Percentiles rank a stretch among this genome's conserved stretches.
These are phyloP conservation scores for Sarcoramphus papa DNA, from an alignment of 2,797 vertebrate species.

Conservation along the genomic window DNA sequence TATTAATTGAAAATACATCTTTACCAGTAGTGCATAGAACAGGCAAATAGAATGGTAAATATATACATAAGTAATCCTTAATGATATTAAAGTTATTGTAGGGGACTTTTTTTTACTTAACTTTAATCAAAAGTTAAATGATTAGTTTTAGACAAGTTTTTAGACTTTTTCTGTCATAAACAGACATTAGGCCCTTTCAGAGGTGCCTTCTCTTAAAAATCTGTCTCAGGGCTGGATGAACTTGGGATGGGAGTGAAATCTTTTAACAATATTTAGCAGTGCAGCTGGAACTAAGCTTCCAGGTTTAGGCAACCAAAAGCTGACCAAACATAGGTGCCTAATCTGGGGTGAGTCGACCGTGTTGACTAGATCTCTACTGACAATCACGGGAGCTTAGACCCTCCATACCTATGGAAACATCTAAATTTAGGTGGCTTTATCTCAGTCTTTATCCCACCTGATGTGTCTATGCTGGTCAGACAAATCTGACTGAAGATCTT, in stretches of 20 bases:
- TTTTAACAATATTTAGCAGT: not conserved
- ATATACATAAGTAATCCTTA: not conserved
- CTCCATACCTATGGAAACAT: not conserved
- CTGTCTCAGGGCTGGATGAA: not conserved
- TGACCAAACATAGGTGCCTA: not conserved
- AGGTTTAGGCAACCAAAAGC: not conserved
- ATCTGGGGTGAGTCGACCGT: fast-evolving
- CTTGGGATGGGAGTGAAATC: not conserved
- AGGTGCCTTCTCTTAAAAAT: not conserved
- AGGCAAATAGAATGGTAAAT: not conserved
- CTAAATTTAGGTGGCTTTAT: not conserved
- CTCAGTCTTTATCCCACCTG: not conserved
- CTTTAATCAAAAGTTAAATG: not conserved
- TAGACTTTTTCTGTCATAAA: not conserved
- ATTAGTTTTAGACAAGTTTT: not conserved
- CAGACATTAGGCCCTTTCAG: not conserved
- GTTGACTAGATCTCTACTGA: not conserved
- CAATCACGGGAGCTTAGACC: not conserved
- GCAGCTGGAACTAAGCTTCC: not conserved
- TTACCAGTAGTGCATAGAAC: not conserved
- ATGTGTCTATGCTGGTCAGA: not conserved
- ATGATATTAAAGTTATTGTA: not conserved
- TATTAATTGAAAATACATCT: not conserved
- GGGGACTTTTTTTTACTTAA: not conserved
- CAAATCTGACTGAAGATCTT: not conserved